Evolutionary conservation across 2,797 vertebrate species (phyloP).

Genomic region (Gila robusta): DNA sequence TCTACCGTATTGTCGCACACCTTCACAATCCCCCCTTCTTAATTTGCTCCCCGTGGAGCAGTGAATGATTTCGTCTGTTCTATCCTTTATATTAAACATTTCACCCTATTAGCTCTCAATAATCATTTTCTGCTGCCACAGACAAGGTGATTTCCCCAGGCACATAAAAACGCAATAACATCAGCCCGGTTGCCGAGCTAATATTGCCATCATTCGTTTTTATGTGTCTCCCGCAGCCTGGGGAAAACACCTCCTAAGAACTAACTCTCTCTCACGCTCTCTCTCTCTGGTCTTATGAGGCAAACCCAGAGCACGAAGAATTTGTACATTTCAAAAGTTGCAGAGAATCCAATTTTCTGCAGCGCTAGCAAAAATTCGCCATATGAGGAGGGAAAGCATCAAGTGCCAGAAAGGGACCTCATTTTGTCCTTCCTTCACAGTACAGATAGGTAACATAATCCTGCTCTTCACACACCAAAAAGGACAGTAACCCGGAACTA

Average conservation of each 20-base stretch:
- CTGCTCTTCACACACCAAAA: slow-evolving; percentile 35
- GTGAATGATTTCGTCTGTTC: slow-evolving; percentile 82
- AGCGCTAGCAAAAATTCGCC: slow-evolving; percentile 65
- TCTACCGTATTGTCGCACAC: slow-evolving; percentile 82
- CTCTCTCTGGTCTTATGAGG: slow-evolving; percentile 62
- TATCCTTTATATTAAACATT: slow-evolving; percentile 88
- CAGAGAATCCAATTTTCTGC: slow-evolving; percentile 68
- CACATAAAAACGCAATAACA: slow-evolving; percentile 90
- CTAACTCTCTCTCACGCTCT: slow-evolving; percentile 34
- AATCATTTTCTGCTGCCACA: slow-evolving; percentile 85
- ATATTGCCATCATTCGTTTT: slow-evolving; percentile 81
- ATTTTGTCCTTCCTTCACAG: slow-evolving; percentile 30
- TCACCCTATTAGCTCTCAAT: slow-evolving; percentile 92
- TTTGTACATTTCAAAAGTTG: slow-evolving; percentile 74
- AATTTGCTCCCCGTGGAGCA: slow-evolving; percentile 89
- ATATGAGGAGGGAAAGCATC: slow-evolving; percentile 45
- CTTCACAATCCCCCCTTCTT: slow-evolving; percentile 77
- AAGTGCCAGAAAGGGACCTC: slow-evolving; percentile 41
- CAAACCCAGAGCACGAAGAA: slow-evolving; percentile 63
- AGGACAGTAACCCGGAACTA: slow-evolving; percentile 8
- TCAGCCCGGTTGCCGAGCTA: slow-evolving; percentile 84
- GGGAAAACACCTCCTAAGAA: slow-evolving; percentile 72
- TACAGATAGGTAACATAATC: slow-evolving; percentile 35
- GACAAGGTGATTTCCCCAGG: slow-evolving; percentile 94
- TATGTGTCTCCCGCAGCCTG: slow-evolving; percentile 72